Percentiles rank a stretch among this genome's conserved stretches.
phyloP scores from a whole-genome alignment of 2,888 invertebrate genomes.

The Julus scanicus region DNA sequence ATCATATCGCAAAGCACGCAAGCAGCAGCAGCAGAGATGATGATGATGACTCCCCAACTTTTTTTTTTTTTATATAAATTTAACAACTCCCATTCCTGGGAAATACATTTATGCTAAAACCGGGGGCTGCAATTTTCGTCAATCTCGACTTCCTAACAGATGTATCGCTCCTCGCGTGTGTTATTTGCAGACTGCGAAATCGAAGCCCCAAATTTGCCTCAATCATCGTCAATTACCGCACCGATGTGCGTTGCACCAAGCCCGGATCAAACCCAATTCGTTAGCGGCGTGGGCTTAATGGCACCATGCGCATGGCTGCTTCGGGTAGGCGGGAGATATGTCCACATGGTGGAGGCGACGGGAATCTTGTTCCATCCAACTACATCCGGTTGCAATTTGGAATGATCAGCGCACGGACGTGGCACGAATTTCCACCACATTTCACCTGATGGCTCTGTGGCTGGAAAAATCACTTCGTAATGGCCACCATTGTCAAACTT shows the following conservation, averaged over 20 bases:
- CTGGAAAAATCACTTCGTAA: no score
- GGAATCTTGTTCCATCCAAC: neutral
- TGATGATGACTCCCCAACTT: slow-evolving; percentile 37
- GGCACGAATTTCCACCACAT: neutral
- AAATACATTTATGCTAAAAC: slow-evolving; percentile 2
- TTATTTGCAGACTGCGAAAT: slow-evolving; percentile 29
- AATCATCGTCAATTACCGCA: slow-evolving; percentile 9
- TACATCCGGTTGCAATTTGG: slow-evolving; percentile 17
- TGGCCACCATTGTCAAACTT: no score
- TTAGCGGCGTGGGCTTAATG: slow-evolving; percentile 20
- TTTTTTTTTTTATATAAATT: no score
- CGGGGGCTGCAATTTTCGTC: slow-evolving; percentile 23
- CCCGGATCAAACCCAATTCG: slow-evolving; percentile 24
- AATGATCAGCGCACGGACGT: slow-evolving; percentile 6
- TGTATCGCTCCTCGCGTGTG: slow-evolving; percentile 5
- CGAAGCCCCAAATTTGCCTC: slow-evolving; percentile 30
- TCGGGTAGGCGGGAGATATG: neutral
- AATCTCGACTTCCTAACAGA: slow-evolving; percentile 30
- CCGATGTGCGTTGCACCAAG: neutral
- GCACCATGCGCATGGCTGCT: neutral
- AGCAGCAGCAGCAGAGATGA: slow-evolving; percentile 31
- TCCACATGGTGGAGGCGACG: neutral
- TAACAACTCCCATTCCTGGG: neutral
- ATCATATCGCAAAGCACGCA: slow-evolving; percentile 21
- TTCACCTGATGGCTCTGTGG: neutral